Conservation (phyloP, 2,113 vertebrate species). For the Myotis lucifugus region DNA sequence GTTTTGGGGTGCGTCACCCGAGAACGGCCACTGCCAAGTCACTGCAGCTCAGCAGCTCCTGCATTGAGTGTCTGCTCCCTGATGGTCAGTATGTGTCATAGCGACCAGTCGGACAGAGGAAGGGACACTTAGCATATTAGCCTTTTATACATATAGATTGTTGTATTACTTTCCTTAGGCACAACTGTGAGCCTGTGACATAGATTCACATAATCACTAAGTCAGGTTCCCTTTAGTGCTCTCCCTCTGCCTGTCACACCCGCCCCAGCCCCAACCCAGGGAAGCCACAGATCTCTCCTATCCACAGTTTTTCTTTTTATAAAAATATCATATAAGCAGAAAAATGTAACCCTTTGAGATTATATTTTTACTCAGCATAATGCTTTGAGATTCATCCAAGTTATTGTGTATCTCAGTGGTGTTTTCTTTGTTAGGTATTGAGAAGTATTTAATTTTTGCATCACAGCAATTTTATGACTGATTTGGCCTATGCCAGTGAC, state of each 20-base stretch:
- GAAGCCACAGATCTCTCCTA: background rate
- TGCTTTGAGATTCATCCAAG: background rate
- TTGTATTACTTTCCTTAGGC: background rate
- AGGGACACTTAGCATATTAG: too few relatives aligned
- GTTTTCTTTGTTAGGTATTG: background rate
- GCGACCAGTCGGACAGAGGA: too few relatives aligned
- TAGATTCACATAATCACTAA: background rate
- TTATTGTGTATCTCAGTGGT: background rate
- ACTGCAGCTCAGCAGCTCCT: too few relatives aligned
- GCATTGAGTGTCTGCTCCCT: too few relatives aligned
- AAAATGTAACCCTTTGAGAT: background rate
- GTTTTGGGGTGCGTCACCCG: too few relatives aligned
- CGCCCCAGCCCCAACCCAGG: background rate
- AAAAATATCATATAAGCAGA: background rate
- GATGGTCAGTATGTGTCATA: too few relatives aligned
- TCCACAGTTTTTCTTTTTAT: background rate
- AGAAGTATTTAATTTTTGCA: background rate
- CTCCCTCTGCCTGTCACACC: background rate
- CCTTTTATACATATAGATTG: background rate
- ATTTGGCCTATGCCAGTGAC: background rate
- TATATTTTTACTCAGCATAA: background rate
- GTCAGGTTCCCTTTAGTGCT: background rate
- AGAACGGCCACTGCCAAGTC: too few relatives aligned
- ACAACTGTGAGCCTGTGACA: background rate
- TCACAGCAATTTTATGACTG: background rate